Evolutionary conservation across 1,140 invertebrate species (phyloP).

Genomic region (Pseudomyrmex flavicornis): DNA sequence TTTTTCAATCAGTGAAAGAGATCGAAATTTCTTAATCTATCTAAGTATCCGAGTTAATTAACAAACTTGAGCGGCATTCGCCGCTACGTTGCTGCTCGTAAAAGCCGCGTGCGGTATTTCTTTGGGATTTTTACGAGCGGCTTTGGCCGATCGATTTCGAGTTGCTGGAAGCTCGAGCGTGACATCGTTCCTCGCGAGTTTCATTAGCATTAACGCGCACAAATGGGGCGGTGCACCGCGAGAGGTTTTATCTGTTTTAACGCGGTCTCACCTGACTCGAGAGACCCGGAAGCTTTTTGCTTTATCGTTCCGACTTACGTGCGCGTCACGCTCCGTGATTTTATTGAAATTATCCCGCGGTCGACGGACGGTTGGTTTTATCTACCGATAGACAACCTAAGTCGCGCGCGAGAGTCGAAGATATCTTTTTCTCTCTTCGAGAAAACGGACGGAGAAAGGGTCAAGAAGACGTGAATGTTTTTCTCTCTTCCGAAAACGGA

Average conservation of each 20-base stretch:
- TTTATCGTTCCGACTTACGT: conserved; percentile 9
- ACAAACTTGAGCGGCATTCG: neutral
- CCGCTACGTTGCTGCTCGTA: neutral
- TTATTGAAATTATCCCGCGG: conserved; percentile 14
- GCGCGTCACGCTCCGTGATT: conserved; percentile 20
- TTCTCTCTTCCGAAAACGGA: neutral
- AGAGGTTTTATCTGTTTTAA: conserved; percentile 24
- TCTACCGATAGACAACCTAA: neutral
- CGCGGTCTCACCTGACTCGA: neutral
- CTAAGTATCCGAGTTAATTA: neutral
- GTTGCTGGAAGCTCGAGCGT: neutral
- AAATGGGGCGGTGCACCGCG: conserved; percentile 3
- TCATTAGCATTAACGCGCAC: conserved; percentile 36
- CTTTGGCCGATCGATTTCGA: neutral
- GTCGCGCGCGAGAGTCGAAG: neutral
- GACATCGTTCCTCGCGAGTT: conserved; percentile 1
- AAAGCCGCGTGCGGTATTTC: conserved; percentile 6
- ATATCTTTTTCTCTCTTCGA: neutral
- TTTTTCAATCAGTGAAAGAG: neutral
- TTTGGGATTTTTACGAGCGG: neutral
- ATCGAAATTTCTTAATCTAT: neutral
- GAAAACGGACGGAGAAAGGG: neutral
- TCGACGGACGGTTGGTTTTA: neutral
- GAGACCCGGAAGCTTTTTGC: conserved; percentile 30
- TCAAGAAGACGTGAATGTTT: neutral